Conservation (phyloP, 2,888 invertebrate genomes). For the Stegana nigrithorax region DNA sequence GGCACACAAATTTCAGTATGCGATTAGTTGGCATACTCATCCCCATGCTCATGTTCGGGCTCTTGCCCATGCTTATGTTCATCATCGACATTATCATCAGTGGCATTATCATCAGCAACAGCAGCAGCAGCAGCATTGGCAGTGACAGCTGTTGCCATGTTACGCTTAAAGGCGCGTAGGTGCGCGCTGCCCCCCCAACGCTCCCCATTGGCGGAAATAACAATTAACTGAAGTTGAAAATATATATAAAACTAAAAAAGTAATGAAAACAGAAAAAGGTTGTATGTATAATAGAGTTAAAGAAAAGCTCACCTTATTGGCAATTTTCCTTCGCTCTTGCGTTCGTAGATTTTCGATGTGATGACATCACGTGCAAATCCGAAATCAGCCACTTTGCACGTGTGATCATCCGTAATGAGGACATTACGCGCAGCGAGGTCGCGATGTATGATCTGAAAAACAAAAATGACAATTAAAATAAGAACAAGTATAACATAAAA, state of each 20-base stretch:
- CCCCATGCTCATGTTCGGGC: background rate
- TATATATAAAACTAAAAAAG: background rate
- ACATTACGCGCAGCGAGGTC: slow-evolving; percentile 92
- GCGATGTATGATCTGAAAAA: slow-evolving; percentile 86
- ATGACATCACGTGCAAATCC: slow-evolving; percentile 92
- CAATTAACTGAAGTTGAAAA: slow-evolving; percentile 1
- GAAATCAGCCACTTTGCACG: slow-evolving; percentile 94
- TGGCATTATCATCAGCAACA: background rate
- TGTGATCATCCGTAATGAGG: slow-evolving; percentile 86
- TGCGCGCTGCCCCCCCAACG: background rate
- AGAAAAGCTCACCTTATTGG: slow-evolving; percentile 73
- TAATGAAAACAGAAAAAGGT: background rate
- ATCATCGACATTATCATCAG: background rate
- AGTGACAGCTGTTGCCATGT: background rate
- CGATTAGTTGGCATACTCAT: background rate
- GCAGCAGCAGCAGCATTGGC: background rate
- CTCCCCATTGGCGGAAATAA: background rate
- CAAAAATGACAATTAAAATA: slow-evolving; percentile 1
- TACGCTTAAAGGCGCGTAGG: background rate
- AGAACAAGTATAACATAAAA: background rate
- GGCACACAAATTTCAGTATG: background rate
- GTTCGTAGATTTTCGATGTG: slow-evolving; percentile 87
- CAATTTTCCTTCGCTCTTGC: slow-evolving; percentile 84
- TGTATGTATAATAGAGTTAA: too few species aligned
- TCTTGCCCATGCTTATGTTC: background rate